Evolutionary conservation across 1,140 invertebrate species (phyloP).

Genomic region (Drosophila sp.): DNA sequence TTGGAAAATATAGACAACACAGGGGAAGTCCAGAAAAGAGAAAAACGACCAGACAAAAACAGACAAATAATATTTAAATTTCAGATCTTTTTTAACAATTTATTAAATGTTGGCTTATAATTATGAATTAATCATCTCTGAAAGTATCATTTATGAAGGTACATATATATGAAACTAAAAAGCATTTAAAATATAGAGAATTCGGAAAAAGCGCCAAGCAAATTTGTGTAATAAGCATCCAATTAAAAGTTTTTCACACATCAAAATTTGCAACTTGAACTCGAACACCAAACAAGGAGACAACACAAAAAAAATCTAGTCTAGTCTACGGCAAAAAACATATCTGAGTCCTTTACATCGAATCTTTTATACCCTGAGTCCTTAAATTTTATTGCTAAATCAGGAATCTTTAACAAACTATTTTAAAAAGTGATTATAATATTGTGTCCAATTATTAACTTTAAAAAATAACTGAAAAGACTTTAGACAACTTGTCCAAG

Average conservation of each 20-base stretch:
- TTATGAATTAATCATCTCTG: slow-evolving; percentile 13
- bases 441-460: too few relatives aligned
- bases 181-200: too few relatives aligned
- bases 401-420: too few relatives aligned
- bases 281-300: slow-evolving; percentile 39
- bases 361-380: neutral
- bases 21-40: neutral
- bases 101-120: slow-evolving; percentile 9
- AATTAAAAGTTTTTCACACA: slow-evolving; percentile 76
- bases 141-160: too few relatives aligned
- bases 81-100: slow-evolving; percentile 6
- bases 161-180: too few relatives aligned
- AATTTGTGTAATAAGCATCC: slow-evolving; percentile 76
- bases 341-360: neutral
- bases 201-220: slow-evolving; percentile 42
- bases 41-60: too few relatives aligned
- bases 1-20: slow-evolving; percentile 39
- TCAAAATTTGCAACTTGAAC: slow-evolving; percentile 50
- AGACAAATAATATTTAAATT: neutral
- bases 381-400: neutral
- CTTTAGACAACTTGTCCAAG: too few relatives aligned
- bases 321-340: slow-evolving; percentile 6
- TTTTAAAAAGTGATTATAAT: too few relatives aligned
- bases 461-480: too few relatives aligned
- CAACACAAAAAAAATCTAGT: slow-evolving; percentile 50